phyloP scores from a whole-genome alignment of 2,888 invertebrate genomes.

The Melangyna quadrimaculata region DNA sequence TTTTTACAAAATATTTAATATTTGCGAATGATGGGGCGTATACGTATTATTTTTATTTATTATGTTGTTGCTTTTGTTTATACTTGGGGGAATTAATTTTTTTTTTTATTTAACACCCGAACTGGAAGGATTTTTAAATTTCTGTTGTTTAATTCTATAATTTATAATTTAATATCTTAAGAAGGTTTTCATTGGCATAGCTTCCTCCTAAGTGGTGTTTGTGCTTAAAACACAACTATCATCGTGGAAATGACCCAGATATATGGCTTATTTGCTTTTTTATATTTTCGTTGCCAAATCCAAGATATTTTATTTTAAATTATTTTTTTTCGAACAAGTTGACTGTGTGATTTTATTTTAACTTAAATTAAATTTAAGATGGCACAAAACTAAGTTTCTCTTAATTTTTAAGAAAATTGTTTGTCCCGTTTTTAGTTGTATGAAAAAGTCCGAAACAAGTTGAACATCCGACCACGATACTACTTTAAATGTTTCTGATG shows the following conservation, averaged over 20 bases:
- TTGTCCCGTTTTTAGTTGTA: conserved; percentile 31
- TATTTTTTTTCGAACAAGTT: background rate
- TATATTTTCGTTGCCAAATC: background rate
- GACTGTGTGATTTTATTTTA: background rate
- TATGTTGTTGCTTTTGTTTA: no score
- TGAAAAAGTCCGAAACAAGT: conserved; percentile 33
- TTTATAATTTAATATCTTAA: background rate
- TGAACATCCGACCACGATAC: conserved; percentile 41
- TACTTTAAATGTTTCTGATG: conserved; percentile 63
- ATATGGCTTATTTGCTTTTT: conserved; percentile 19
- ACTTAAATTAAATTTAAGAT: background rate
- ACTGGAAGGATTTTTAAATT: background rate
- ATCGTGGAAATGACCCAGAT: conserved; percentile 60
- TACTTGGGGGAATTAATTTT: background rate
- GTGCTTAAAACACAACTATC: conserved; percentile 19
- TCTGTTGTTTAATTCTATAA: background rate
- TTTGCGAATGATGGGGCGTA: conserved; percentile 22
- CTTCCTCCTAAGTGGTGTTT: conserved; percentile 1
- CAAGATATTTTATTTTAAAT: background rate
- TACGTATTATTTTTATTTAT: conserved; percentile 22
- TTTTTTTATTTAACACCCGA: background rate
- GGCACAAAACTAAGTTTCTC: background rate
- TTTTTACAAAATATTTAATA: background rate
- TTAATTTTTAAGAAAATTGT: background rate
- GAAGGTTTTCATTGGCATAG: background rate